These are phyloP conservation scores for Anser brachyrhynchus DNA, from an alignment of 2,113 vertebrate species.

Conservation along the genomic window DNA sequence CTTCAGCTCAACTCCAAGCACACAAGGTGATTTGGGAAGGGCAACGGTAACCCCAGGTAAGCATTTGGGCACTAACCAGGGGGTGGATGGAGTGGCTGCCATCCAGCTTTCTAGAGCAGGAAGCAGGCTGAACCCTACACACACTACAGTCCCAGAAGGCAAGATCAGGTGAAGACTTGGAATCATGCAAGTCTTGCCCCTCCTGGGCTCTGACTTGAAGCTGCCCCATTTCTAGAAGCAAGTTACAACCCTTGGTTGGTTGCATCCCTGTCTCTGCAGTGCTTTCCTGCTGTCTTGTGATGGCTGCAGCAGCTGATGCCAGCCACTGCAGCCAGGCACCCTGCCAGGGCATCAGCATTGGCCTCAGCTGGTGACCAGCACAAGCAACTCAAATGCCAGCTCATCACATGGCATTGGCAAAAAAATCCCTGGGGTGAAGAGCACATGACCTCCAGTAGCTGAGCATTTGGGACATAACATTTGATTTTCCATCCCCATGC, in stretches of 20 bases:
- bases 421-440: background rate
- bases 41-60: background rate
- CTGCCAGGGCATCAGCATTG: background rate
- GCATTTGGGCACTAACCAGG: background rate
- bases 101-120: background rate
- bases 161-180: background rate
- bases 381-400: background rate
- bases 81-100: background rate
- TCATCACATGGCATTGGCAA: background rate
- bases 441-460: background rate
- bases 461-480: background rate
- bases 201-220: background rate
- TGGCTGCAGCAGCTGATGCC: background rate
- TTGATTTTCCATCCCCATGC: background rate
- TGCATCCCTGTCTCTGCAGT: background rate
- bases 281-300: background rate
- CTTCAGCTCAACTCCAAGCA: background rate
- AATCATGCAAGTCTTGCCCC: background rate
- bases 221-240: fast-evolving
- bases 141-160: background rate
- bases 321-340: background rate
- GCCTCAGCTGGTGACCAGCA: background rate
- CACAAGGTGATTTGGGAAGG: background rate
- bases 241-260: background rate
- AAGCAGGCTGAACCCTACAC: background rate